Evolutionary conservation across 2,113 vertebrate genomes (phyloP), one percentile per base, ranked within the genome.

Genomic region (Copsychus sechellarum): DNA sequence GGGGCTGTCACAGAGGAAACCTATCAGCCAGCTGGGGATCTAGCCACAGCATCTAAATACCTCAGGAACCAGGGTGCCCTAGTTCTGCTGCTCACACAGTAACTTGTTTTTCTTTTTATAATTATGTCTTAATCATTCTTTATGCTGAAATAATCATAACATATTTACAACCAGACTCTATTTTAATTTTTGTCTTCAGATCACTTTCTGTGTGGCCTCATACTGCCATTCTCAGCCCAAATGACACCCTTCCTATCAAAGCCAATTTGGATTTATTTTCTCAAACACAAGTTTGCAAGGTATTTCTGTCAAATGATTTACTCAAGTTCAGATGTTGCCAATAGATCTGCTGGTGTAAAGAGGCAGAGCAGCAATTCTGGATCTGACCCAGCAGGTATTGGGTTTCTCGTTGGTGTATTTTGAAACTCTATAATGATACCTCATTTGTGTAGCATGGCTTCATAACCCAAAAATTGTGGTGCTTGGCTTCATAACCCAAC

Each of bases 181-280:
- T 92, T 94, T 92, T 84, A 90, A 88, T 94, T 94, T 95, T 94
- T 92, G 47, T 87, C 93, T 97, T 96, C 93, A 95, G 91, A 97
- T 96, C 93, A 80, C 81, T 94, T 85, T 92, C 77, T 71, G 1
- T 94, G 88, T 93, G 80, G 95, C 93, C 93, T 96, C 96, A 96
- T 97, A 95, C 92, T 96, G 94, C 95, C 95, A 76, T 96, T 96
- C 93, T 92, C 92, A 70, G 66, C 90, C 94, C 95, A 64, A 69
- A 81, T 94, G 87, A 96, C 93, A 90, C 69, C 72, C 67, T 82
- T 96, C 91, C 96, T 91, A 93, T 96, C 86, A 90, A 83, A 95
- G 86, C 84, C 84, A 74, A 95, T 81, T 86, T 94, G 80, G 97
- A 97, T 96, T 97, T 96, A 79, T 97, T 97, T 97, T 95, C 95